Percentiles rank a stretch among this genome's conserved stretches.
Conservation (phyloP, 2,113 vertebrate genomes). For the Caretta caretta region DNA sequence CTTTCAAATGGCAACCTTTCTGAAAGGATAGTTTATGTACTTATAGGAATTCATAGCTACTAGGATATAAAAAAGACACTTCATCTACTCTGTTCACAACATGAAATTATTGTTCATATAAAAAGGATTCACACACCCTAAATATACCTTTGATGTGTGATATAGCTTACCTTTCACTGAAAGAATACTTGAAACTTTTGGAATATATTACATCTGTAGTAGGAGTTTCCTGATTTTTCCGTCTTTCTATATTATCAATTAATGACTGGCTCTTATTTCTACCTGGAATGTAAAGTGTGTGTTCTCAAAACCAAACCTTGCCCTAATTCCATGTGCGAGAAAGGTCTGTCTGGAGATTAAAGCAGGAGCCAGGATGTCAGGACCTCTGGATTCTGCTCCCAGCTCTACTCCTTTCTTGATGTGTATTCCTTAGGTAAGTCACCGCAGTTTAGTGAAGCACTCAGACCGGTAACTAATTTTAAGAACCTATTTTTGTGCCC, state of each 20-base stretch:
- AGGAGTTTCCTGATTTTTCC: not conserved
- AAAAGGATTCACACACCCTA: conserved; percentile 2
- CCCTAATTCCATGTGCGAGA: not conserved
- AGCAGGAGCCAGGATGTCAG: not conserved
- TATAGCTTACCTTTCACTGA: not conserved
- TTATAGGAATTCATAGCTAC: conserved; percentile 52
- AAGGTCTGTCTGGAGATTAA: not conserved
- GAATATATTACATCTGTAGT: not conserved
- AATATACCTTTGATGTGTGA: not conserved
- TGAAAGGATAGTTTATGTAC: conserved; percentile 57
- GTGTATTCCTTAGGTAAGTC: not conserved
- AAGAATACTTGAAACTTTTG: not conserved
- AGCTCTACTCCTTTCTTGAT: not conserved
- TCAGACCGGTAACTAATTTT: not conserved
- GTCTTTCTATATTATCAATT: not conserved
- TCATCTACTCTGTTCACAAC: not conserved
- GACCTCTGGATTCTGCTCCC: not conserved
- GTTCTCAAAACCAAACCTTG: not conserved
- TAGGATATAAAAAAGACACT: conserved; percentile 8
- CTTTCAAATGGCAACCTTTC: not conserved
- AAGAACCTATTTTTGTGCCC: not conserved
- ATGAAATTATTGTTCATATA: conserved; percentile 27
- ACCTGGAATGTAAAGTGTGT: not conserved
- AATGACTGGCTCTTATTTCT: not conserved
- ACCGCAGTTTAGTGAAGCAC: not conserved